Evolutionary conservation across 1,140 invertebrate genomes (phyloP), one percentile per base, ranked within the genome.

Genomic region (Drosophila serrata): DNA sequence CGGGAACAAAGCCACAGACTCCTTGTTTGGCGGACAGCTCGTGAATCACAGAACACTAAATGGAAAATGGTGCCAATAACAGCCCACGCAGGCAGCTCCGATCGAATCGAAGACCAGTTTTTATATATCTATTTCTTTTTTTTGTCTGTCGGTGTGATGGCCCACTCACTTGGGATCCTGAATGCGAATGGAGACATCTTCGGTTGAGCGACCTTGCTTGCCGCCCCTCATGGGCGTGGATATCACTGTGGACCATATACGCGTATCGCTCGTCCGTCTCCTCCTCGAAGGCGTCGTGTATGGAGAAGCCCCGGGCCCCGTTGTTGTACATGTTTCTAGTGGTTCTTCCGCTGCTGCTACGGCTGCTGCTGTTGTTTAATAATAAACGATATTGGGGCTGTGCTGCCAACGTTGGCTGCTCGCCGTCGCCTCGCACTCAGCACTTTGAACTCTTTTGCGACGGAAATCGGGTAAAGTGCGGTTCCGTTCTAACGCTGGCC

Each of bases 231-330:
- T 93, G 86, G 94, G 94, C 74, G 94, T 93, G 33, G 92, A 92
- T 79, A 93, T 95, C 57, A 94, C 95, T 60, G 95, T 96, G 35
- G 96, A 94, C 96, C 96, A 92, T 96, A 96, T 9, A 96, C 95
- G 88, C 95, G 95, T 74, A 96, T 96, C 51, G 95, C 95, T 96
- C 96, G 90, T 96, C 96, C 57, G 95, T 95, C 82, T 96, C 96
- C 91, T 96, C 96, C 92, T 97, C 96, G 91, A 97, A 97, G 12
- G 96, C 96, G 92, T 97, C 96, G 92, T 97, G 96, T 77, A 97
- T 97, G 46, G 95, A 96, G 93, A 97, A 97, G 84, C 90, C 88
- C 65, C 75, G 49, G 35, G 91, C 74, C 56, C 82, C 80, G 76
- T 86, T 92, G 79, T 87, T 91, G 75, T 90, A 88, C 84, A 88